Conservation (phyloP, 2,797 vertebrate species). For the Chelon labrosus region DNA sequence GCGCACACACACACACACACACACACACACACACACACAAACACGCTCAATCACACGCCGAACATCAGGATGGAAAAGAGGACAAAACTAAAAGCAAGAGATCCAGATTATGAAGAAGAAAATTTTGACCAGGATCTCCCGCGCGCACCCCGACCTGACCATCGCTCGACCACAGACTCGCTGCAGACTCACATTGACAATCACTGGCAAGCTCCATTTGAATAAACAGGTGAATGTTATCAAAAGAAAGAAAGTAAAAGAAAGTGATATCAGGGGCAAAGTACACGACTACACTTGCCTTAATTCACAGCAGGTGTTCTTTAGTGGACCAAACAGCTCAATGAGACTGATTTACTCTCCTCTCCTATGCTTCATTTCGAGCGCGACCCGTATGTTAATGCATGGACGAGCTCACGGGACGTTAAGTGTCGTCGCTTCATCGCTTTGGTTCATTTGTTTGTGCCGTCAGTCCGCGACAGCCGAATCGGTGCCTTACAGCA, state of each 20-base stretch:
- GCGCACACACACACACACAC: constrained; percentile 21
- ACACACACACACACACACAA: not conserved
- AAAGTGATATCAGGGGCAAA: constrained; percentile 71
- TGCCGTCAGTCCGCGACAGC: constrained; percentile 65
- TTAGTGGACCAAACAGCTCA: constrained; percentile 84
- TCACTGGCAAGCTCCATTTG: constrained; percentile 64
- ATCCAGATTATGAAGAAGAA: constrained; percentile 69
- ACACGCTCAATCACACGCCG: constrained; percentile 8
- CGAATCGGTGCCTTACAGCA: constrained; percentile 84
- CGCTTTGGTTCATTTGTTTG: constrained; percentile 58
- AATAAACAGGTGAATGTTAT: constrained; percentile 72
- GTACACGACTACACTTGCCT: constrained; percentile 72
- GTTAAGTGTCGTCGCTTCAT: constrained; percentile 48
- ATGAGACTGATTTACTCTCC: constrained; percentile 67
- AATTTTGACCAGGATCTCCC: constrained; percentile 57
- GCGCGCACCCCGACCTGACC: not conserved
- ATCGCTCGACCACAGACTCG: constrained; percentile 25
- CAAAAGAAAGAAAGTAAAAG: constrained; percentile 47
- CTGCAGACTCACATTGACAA: constrained; percentile 64
- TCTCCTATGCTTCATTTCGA: constrained; percentile 55
- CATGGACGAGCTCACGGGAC: constrained; percentile 70
- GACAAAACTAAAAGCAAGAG: constrained; percentile 26
- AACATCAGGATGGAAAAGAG: constrained; percentile 24
- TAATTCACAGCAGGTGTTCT: constrained; percentile 77
- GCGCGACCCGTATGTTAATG: constrained; percentile 63